phyloP scores from a whole-genome alignment of 1,140 invertebrate genomes.

The Proctacanthus coquilletti region DNA sequence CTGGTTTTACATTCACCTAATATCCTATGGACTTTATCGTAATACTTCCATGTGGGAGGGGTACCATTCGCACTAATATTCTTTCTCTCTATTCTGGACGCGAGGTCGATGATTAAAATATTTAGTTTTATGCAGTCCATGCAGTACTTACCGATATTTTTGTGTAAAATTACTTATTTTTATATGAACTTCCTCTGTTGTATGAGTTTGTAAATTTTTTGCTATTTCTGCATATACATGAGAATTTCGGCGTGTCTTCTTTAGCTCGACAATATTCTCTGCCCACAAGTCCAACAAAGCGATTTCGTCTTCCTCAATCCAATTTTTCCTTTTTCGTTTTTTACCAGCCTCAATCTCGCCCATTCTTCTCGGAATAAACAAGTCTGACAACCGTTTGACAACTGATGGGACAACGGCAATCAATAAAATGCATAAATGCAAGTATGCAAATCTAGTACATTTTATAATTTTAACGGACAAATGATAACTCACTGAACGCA shows the following conservation, averaged over 20 bases:
- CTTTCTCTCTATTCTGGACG: neutral
- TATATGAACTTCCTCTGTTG: neutral
- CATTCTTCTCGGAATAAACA: too few relatives aligned
- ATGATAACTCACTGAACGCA: too few relatives aligned
- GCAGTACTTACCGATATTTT: neutral
- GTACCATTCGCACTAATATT: neutral
- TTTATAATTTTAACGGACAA: too few relatives aligned
- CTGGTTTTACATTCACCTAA: neutral
- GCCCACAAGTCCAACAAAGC: neutral
- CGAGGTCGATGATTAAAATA: neutral
- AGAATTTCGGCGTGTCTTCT: neutral
- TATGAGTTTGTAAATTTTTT: neutral
- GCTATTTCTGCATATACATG: neutral
- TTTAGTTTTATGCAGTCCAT: neutral
- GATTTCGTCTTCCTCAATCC: neutral
- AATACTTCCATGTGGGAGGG: neutral
- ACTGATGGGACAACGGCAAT: too few relatives aligned
- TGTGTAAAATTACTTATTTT: slow-evolving; percentile 1
- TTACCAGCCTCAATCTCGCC: neutral
- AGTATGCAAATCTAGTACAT: too few relatives aligned
- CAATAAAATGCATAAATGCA: too few relatives aligned
- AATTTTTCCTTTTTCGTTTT: neutral
- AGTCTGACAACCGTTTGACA: too few relatives aligned
- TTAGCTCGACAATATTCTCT: neutral
- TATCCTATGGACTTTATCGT: neutral